Conservation (phyloP, 2,888 invertebrate species). For the Pyrrhia umbra region DNA sequence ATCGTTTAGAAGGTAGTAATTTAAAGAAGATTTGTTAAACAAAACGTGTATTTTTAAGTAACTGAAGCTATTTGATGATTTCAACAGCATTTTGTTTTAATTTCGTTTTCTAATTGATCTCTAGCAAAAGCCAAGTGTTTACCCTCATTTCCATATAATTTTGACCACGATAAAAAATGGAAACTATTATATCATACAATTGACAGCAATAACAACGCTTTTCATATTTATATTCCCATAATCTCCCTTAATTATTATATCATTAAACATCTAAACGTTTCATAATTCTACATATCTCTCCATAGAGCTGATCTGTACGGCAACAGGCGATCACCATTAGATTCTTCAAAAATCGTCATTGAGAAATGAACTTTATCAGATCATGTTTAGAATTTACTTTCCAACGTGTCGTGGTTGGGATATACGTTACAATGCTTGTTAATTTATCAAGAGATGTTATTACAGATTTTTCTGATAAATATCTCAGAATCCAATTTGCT, state of each 20-base stretch:
- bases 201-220: constrained; percentile 11
- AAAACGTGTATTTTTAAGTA: neutral
- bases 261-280: constrained; percentile 63
- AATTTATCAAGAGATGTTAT: constrained; percentile 72
- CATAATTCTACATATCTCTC: constrained; percentile 53
- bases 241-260: constrained; percentile 50
- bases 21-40: constrained; percentile 20
- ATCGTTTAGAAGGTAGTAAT: constrained; percentile 40
- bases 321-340: constrained; percentile 6
- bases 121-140: too few relatives aligned
- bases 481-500: constrained; percentile 75
- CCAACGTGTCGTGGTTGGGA: neutral
- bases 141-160: too few relatives aligned
- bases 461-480: constrained; percentile 75
- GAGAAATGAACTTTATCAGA: neutral
- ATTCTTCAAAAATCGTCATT: neutral
- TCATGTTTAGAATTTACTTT: neutral
- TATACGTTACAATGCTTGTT: constrained; percentile 47
- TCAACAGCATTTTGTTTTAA: neutral
- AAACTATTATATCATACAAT: too few relatives aligned
- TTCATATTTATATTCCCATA: constrained; percentile 11
- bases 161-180: too few relatives aligned
- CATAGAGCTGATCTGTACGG: constrained; percentile 36
- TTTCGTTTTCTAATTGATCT: too few relatives aligned
- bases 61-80: neutral